phyloP scores from a whole-genome alignment of 2,888 invertebrate genomes.

The Catocala nupta region DNA sequence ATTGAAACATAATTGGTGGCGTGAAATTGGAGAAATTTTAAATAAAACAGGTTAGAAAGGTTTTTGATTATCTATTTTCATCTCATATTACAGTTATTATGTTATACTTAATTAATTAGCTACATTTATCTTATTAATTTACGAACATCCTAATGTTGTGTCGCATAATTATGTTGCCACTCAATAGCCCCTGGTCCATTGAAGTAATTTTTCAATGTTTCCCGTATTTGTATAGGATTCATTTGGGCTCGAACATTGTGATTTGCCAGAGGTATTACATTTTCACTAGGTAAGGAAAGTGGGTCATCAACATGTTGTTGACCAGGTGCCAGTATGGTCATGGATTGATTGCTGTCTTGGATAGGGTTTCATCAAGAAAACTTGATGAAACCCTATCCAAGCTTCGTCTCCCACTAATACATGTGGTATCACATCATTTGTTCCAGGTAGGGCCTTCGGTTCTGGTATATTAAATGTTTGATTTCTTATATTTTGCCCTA shows the following conservation, averaged over 20 bases:
- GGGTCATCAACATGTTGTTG: neutral
- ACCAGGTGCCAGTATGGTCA: neutral
- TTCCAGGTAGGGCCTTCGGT: slow-evolving; percentile 20
- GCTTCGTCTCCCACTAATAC: slow-evolving; percentile 24
- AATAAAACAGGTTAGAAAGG: slow-evolving; percentile 4
- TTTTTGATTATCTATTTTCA: neutral
- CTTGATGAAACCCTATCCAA: no score
- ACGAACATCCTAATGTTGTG: neutral
- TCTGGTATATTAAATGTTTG: slow-evolving; percentile 19
- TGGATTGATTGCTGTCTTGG: slow-evolving; percentile 1
- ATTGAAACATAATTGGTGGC: slow-evolving; percentile 9
- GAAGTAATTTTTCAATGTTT: neutral
- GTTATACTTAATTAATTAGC: neutral
- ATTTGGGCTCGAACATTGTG: neutral
- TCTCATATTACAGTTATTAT: neutral
- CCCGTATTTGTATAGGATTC: neutral
- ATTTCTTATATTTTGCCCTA: slow-evolving; percentile 6
- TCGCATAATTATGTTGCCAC: slow-evolving; percentile 5
- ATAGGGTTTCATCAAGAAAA: slow-evolving; percentile 27
- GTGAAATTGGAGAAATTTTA: slow-evolving; percentile 14
- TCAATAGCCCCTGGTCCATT: neutral
- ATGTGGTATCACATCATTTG: slow-evolving; percentile 22
- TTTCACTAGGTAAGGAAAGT: neutral
- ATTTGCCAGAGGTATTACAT: neutral
- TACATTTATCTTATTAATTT: neutral